Evolutionary conservation across 1,140 invertebrate species (phyloP).

Genomic region (Drepana arcuata): DNA sequence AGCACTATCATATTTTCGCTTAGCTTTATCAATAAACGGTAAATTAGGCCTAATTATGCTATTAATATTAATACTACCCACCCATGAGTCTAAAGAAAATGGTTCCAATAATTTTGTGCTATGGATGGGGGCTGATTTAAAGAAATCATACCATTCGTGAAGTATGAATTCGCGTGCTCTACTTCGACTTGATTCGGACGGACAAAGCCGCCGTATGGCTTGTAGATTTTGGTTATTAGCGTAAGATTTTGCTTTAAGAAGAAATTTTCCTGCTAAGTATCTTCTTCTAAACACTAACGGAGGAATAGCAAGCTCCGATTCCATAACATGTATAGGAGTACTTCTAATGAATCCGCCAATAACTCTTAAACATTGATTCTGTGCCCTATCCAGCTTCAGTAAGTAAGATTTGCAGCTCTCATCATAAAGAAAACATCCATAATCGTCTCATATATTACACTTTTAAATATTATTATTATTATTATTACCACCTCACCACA

Average conservation of each 20-base stretch:
- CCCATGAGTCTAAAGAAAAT: slow-evolving; percentile 2
- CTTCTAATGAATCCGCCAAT: slow-evolving; percentile 3
- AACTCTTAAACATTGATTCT: neutral
- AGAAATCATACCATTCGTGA: neutral
- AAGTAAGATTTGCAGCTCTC: neutral
- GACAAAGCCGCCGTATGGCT: neutral
- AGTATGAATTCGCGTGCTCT: neutral
- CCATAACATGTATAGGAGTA: slow-evolving; percentile 3
- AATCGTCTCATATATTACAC: too few relatives aligned
- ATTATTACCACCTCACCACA: too few relatives aligned
- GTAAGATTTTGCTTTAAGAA: slow-evolving; percentile 4
- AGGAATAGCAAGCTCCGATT: neutral
- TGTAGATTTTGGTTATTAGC: slow-evolving; percentile 2
- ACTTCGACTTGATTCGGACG: neutral
- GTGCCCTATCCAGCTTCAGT: neutral
- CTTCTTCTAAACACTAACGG: neutral
- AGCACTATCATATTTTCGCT: neutral
- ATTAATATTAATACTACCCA: neutral
- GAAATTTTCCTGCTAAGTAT: slow-evolving; percentile 1
- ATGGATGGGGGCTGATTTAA: neutral
- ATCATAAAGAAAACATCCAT: neutral
- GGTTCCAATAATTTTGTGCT: neutral
- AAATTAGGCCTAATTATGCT: neutral
- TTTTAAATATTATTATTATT: too few relatives aligned
- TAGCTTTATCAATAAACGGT: neutral